Base-by-base conservation (phyloP, 2,888 invertebrate species). In the Limnephilus rhombicus region DNA sequence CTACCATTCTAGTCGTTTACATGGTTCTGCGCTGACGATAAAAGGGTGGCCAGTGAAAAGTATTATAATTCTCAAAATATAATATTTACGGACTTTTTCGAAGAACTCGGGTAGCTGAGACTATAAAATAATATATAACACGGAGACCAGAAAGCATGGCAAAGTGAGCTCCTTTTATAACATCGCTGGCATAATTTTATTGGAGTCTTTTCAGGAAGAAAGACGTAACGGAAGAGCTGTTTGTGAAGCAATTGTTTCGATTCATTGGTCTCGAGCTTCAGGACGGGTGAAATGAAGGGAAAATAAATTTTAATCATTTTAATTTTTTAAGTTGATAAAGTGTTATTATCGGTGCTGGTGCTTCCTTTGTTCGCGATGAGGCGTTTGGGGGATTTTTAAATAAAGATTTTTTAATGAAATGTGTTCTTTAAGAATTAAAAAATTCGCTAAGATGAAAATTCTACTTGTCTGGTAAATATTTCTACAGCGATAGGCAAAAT, bases 21-120 rank as follows among this genome's bases (percentile, higher is more conserved):
- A 49, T 4, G 68, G 90, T 29, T 11, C 37, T 83, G 18, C 13
- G 82, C 29, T n/a, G 37, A 24, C 24, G 68, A 68, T 68, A 68
- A 68, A 68, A 24, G 68, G 24, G 68, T 68, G 24, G 68, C 7
- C 68, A 68, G 24, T 24, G 68, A 68, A 68, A 68, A 68, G 68
- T 24, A n/a, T 68, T 68, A 68, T 91, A 92, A 93, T 91, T 91
- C 90, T 45, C 80, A 90, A 93, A 93, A 93, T 93, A 93, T 93
- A 91, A 92, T 93, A 93, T 93, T 93, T 92, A 93, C 89, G 85
- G 93, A 92, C 90, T 87, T 89, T 92, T 92, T 31, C 31, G 0
- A 82, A 29, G 53, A 87, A 87, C 68, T 49, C 41, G 83, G 82
- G 34, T 4, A 89, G 81, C 45, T 4, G 31, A 24, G 31, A 9